Percentiles rank a stretch among this genome's conserved stretches.
Conservation (phyloP, 2,113 vertebrate species). For the Hemichromis elongatus region DNA sequence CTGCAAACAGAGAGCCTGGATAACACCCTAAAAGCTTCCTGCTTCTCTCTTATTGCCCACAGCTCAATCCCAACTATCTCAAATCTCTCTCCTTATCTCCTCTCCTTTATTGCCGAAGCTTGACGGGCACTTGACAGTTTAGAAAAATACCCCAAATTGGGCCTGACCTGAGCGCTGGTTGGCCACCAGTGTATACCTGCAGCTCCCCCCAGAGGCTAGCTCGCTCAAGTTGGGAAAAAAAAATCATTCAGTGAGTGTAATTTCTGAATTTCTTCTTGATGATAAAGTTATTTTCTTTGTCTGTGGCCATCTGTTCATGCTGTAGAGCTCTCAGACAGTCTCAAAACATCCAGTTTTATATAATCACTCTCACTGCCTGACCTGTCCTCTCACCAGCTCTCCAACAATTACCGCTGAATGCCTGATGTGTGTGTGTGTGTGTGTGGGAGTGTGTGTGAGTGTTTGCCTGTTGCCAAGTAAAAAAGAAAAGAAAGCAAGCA, state of each 20-base stretch:
- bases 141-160: slow-evolving; percentile 9
- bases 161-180: neutral
- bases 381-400: slow-evolving; percentile 23
- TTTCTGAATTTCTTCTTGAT: neutral
- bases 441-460: slow-evolving; percentile 3
- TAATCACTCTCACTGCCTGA: slow-evolving; percentile 44
- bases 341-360: slow-evolving; percentile 34
- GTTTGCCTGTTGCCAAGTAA: slow-evolving; percentile 11
- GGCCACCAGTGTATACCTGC: slow-evolving; percentile 13
- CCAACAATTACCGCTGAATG: slow-evolving; percentile 31
- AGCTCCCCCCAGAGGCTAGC: slow-evolving; percentile 47
- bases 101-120: slow-evolving; percentile 37
- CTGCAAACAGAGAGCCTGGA: slow-evolving; percentile 29
- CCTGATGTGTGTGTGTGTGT: slow-evolving; percentile 4
- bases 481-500: neutral
- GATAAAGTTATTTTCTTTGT: slow-evolving; percentile 1
- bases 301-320: neutral
- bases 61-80: slow-evolving; percentile 42
- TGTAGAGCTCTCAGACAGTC: neutral
- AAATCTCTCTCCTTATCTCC: slow-evolving; percentile 43
- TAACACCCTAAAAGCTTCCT: slow-evolving; percentile 43
- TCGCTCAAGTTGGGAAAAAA: neutral
- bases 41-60: slow-evolving; percentile 31
- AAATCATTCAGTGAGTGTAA: neutral
- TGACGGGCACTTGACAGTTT: slow-evolving; percentile 38